Evolutionary conservation across 2,113 vertebrate genomes (phyloP).

Genomic region (Ammodytes marinus): DNA sequence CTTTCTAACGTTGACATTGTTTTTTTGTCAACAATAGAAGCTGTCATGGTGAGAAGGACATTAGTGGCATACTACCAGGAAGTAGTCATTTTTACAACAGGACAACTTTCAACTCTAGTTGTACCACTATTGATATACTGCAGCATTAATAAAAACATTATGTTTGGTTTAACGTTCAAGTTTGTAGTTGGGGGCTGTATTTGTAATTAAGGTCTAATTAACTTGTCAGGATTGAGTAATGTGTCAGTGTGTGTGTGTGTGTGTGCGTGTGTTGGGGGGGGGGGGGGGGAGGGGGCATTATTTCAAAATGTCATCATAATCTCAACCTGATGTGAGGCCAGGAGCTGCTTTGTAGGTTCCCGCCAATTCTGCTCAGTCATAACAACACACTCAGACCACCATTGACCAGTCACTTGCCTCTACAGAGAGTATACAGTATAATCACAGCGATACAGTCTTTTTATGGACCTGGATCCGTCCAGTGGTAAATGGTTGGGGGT

Average conservation of each 20-base stretch:
- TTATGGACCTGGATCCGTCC: conserved; percentile 33
- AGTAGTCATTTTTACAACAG: conserved; percentile 8
- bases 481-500: neutral
- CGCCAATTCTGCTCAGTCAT: neutral
- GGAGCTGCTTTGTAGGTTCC: conserved; percentile 3
- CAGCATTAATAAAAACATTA: conserved; percentile 50
- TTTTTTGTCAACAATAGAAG: neutral
- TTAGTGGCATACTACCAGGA: neutral
- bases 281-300: conserved; percentile 27
- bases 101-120: neutral
- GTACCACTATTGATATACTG: conserved; percentile 23
- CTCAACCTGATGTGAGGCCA: conserved; percentile 12
- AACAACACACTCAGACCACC: neutral
- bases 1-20: neutral
- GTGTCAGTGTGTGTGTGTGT: conserved; percentile 25
- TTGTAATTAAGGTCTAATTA: conserved; percentile 67
- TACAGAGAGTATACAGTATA: conserved; percentile 25
- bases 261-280: conserved; percentile 7
- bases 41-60: conserved; percentile 2
- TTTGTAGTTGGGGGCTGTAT: conserved; percentile 23
- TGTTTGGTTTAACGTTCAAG: conserved; percentile 38
- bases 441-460: conserved; percentile 39
- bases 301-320: conserved; percentile 34
- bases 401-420: conserved; percentile 34
- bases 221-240: conserved; percentile 46